Percentiles rank a stretch among this genome's conserved stretches.
Evolutionary conservation across 53 echinoderm and acorn worm species (phyloP).

Genomic region (Temnopleurus reevesii): DNA sequence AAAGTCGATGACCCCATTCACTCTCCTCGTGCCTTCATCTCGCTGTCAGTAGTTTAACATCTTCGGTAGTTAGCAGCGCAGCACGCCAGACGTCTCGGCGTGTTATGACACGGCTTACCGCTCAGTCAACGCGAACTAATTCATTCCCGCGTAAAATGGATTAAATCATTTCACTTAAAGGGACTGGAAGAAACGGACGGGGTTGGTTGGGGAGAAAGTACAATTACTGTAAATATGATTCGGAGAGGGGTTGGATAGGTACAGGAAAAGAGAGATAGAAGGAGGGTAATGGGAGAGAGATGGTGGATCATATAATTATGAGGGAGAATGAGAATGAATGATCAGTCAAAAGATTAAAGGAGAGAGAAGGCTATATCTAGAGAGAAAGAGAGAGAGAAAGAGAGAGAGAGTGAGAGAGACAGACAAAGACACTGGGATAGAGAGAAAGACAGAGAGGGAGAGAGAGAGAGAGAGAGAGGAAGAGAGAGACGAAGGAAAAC

Average conservation of each 20-base stretch:
- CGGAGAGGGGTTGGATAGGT: too few relatives aligned
- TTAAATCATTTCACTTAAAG: conserved; percentile 34
- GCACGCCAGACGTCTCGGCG: background rate
- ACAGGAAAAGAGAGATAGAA: too few relatives aligned
- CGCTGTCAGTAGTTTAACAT: background rate
- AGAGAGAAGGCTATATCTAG: too few relatives aligned
- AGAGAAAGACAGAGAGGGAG: background rate
- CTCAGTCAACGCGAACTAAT: conserved; percentile 29
- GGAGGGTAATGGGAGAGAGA: too few relatives aligned
- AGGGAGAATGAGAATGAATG: too few relatives aligned
- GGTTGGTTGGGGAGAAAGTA: background rate
- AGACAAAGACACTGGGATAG: background rate
- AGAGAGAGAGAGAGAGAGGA: background rate
- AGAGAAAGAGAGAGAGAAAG: background rate
- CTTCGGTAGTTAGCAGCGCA: background rate
- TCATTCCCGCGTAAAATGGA: conserved; percentile 40
- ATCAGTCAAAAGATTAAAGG: too few relatives aligned
- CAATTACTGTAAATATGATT: background rate
- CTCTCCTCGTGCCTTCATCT: too few relatives aligned
- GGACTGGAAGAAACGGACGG: background rate
- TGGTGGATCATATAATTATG: too few relatives aligned
- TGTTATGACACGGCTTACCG: conserved; percentile 26
- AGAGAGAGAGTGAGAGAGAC: background rate
- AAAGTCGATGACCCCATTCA: too few relatives aligned
- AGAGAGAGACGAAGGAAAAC: background rate